These are phyloP conservation scores for Pterocles gutturalis DNA, from an alignment of 2,113 vertebrate genomes.

Conservation along the genomic window DNA sequence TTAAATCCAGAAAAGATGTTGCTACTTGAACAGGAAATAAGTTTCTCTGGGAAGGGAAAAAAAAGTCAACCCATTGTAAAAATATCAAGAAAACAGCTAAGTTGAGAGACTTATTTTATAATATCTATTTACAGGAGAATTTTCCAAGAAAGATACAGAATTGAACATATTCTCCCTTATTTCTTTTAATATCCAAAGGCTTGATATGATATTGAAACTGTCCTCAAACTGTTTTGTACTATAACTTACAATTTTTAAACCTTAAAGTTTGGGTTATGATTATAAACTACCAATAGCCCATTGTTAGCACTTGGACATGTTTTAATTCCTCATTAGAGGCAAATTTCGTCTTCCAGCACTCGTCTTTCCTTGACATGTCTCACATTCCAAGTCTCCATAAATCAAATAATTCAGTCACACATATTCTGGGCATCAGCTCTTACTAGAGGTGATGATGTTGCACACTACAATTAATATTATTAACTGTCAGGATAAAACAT, in stretches of 20 bases:
- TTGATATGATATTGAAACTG: background rate
- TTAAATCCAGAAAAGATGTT: background rate
- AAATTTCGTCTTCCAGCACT: background rate
- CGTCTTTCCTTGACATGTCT: background rate
- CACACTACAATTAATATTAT: background rate
- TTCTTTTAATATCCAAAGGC: background rate
- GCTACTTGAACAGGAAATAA: background rate
- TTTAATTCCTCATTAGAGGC: background rate
- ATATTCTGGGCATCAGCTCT: background rate
- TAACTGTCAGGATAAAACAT: background rate
- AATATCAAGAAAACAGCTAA: background rate
- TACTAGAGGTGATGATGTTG: background rate
- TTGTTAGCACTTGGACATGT: background rate
- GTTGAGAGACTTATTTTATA: background rate
- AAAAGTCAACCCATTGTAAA: background rate
- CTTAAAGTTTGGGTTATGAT: background rate
- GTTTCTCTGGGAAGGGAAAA: background rate
- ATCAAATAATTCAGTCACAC: background rate
- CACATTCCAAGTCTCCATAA: background rate
- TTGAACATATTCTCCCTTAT: background rate
- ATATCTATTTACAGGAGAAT: background rate
- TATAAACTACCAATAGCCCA: background rate
- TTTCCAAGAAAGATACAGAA: background rate
- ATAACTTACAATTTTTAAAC: background rate
- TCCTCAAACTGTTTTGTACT: background rate